These are phyloP conservation scores for Akabosia matsudoensis DNA, from an alignment of 1,140 invertebrate species.

Conservation along the genomic window DNA sequence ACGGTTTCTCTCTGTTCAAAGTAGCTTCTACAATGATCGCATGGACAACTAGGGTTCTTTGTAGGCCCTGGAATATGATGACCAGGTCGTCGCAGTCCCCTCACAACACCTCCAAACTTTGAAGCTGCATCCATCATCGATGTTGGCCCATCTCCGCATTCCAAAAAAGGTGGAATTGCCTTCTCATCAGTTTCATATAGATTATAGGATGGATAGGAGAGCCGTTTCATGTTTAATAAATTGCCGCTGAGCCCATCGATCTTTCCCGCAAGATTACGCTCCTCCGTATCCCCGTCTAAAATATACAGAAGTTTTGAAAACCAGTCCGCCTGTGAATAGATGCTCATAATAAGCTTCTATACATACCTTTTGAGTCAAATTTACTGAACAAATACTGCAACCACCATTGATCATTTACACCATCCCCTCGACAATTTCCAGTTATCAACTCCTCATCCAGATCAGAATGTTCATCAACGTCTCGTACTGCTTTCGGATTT, in stretches of 20 bases:
- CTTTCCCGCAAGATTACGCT: neutral
- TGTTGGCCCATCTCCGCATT: neutral
- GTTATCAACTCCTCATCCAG: neutral
- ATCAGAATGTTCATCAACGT: neutral
- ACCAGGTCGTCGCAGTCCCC: constrained; percentile 62
- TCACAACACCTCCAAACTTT: constrained; percentile 63
- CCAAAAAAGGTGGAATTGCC: constrained; percentile 36
- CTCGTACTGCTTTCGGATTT: neutral
- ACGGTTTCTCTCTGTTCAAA: neutral
- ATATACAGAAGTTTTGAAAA: neutral
- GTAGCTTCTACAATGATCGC: constrained; percentile 66
- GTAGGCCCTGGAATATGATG: constrained; percentile 68
- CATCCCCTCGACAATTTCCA: neutral
- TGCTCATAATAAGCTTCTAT: too few relatives aligned
- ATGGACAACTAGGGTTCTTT: constrained; percentile 69
- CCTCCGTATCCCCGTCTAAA: neutral
- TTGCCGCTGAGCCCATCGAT: neutral
- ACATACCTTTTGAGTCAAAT: constrained; percentile 36
- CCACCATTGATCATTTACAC: constrained; percentile 40
- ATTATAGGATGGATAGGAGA: constrained; percentile 31
- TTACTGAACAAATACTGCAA: constrained; percentile 42
- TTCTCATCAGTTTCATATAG: constrained; percentile 18
- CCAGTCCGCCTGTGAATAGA: neutral
- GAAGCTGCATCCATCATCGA: constrained; percentile 33
- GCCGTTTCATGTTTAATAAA: constrained; percentile 32